Evolutionary conservation across 2,797 vertebrate genomes (phyloP).

Genomic region (Emys orbicularis): DNA sequence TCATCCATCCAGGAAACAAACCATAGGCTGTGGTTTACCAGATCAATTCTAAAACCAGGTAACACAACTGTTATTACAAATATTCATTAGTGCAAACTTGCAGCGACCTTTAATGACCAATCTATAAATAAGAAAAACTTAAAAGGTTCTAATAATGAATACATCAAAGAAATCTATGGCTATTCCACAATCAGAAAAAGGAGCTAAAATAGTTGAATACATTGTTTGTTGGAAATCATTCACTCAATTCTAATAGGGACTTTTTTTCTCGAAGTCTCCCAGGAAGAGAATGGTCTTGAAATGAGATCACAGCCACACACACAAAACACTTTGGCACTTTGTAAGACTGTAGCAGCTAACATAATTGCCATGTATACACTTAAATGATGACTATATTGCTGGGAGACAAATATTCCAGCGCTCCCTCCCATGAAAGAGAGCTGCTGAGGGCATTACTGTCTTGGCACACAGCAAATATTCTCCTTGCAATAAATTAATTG

Average conservation of each 20-base stretch:
- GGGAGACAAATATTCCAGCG: background rate
- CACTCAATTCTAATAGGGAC: background rate
- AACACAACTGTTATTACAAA: background rate
- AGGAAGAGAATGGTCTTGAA: background rate
- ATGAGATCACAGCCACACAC: background rate
- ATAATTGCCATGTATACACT: background rate
- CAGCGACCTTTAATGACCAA: background rate
- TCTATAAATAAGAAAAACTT: background rate
- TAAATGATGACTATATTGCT: background rate
- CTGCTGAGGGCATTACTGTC: background rate
- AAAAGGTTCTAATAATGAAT: background rate
- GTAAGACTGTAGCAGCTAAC: background rate
- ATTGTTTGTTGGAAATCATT: background rate
- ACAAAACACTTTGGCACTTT: background rate
- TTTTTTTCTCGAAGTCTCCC: background rate
- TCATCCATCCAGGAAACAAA: fast-evolving
- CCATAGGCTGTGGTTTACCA: background rate
- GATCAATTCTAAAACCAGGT: background rate
- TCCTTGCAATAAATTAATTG: background rate
- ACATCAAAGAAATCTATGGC: background rate
- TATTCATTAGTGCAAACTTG: background rate
- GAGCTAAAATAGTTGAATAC: background rate
- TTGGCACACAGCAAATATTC: background rate
- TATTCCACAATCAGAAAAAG: background rate
- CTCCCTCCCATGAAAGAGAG: background rate